Base-by-base conservation (phyloP, 2,888 invertebrate genomes). In the Pyrrhosoma nymphula region DNA sequence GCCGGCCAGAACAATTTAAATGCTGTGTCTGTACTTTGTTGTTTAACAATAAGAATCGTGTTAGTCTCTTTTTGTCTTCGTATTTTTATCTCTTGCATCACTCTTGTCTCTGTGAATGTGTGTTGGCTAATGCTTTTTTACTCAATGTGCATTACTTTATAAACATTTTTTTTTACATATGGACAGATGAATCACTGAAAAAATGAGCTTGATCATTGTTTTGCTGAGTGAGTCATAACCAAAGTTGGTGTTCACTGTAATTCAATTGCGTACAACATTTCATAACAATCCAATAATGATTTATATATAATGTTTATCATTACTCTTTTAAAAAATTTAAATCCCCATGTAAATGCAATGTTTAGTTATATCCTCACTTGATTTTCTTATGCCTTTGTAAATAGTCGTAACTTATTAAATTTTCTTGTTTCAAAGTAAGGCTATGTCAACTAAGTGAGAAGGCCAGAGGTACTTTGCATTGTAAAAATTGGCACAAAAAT, bases 21-120 rank as follows among this genome's bases (percentile, higher is more conserved):
- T 55, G 89, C 89, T 89, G 55, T 89, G 89, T 89, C 89, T 89
- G 89, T 89, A 89, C 55, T 89, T 89, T 89, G 23, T 82, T 35
- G 35, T 82, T 35, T 82, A 35, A 0, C 16, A 35, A 35, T 89
- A 89, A 20, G 89, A 20, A 47, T 47, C 10, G 16, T 89, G 26
- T 89, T n/a, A 39, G 88, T 88, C 30, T 26, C 35, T 89, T 89
- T 89, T 89, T 89, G 89, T 89, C 55, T 89, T 47, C 35, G 56
- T 82, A 30, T 26, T 55, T 55, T n/a, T 88, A 18, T 88, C 20
- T 47, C 16, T 39, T 88, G 0, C 88, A 35, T 14, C 30, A 39
- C 26, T 88, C 23, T 47, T 88, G 26, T n/a, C 82, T 82, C 82
- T 82, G 82, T 82, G 35, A 82, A 35, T 16, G 35, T 35, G 35